Conservation (phyloP, 2,113 vertebrate genomes). For the Carassius gibelio region DNA sequence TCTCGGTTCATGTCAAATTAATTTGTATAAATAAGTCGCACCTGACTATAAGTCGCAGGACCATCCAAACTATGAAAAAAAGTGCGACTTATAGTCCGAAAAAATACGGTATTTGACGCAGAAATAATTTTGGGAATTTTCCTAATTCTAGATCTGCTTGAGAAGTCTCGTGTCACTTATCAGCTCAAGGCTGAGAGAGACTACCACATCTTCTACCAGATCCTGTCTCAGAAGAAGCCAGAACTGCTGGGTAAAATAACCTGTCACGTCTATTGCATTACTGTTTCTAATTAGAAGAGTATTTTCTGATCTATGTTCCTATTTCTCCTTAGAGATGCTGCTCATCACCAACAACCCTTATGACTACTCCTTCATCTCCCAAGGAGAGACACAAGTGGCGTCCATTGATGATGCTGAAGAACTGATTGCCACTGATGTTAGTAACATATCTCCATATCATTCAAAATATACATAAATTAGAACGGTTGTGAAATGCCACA, state of each 20-base stretch:
- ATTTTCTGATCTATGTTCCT: neutral
- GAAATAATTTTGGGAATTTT: neutral
- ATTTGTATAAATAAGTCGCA: too few relatives aligned
- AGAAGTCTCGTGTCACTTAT: conserved; percentile 89
- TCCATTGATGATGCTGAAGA: conserved; percentile 84
- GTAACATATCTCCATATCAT: conserved; percentile 46
- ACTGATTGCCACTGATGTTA: conserved; percentile 85
- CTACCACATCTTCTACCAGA: conserved; percentile 95
- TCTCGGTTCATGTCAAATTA: too few relatives aligned
- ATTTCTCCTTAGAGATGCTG: conserved; percentile 71
- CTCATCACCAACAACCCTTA: conserved; percentile 82
- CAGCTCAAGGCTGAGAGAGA: conserved; percentile 91
- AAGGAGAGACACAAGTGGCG: conserved; percentile 79
- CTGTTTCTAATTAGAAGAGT: neutral
- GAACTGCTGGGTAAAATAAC: conserved; percentile 82
- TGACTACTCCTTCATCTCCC: conserved; percentile 80
- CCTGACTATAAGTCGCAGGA: too few relatives aligned
- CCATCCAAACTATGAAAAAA: too few relatives aligned
- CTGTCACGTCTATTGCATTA: neutral
- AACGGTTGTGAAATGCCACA: neutral
- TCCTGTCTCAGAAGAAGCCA: conserved; percentile 87
- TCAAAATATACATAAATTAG: neutral
- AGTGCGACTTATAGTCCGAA: too few relatives aligned
- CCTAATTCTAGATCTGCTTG: conserved; percentile 80
- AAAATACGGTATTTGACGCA: neutral